Base-by-base conservation (phyloP, 2,888 invertebrate genomes). In the Desoria tigrina region DNA sequence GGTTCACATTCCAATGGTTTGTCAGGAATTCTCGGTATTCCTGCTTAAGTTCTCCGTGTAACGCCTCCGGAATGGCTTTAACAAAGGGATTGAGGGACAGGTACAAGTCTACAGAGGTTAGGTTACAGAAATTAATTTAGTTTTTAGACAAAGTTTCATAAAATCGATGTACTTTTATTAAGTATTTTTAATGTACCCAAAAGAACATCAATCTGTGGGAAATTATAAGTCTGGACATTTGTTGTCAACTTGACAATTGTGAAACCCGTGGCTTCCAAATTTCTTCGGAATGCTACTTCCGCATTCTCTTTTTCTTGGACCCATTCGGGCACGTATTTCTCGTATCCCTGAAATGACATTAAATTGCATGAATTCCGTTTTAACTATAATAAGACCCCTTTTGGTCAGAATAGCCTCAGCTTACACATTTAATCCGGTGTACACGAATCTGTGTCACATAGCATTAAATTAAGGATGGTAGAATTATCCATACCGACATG, bases 81-180 rank as follows among this genome's bases (percentile, higher is more conserved):
- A 69, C 37, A 26, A 54, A 72, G 1, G 72, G 72, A 61, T 65
- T 67, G 28, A 72, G 24, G 14, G 72, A 65, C 49, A 72, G 21
- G 42, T 64, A 67, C 21, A 72, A 42, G 23, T 67, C 72, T 72
- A 45, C 1, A 59, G 55, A 2, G 51, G 11, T n/a, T n/a, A n/a
- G n/a, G n/a, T 18, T 18, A n/a, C 14, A 49, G 21, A 49, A 49
- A n/a, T 18, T 7, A 9, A n/a, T n/a, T n/a, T n/a, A 49, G 21
- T 11, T 7, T 49, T 49, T 49, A 49, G 18, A n/a, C 49, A n/a
- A 49, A 49, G 23, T 11, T 39, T 39, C 39, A 11, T 39, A 39
- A 53, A 24, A 7, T 26, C 32, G 32, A 32, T 32, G 27, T 4
- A n/a, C 18, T n/a, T 28, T 32, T 7, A 21, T 9, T 21, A 11